Evolutionary conservation across 1,140 invertebrate genomes (phyloP), one percentile per base, ranked within the genome.

Genomic region (Ptiloglossa arizonensis): DNA sequence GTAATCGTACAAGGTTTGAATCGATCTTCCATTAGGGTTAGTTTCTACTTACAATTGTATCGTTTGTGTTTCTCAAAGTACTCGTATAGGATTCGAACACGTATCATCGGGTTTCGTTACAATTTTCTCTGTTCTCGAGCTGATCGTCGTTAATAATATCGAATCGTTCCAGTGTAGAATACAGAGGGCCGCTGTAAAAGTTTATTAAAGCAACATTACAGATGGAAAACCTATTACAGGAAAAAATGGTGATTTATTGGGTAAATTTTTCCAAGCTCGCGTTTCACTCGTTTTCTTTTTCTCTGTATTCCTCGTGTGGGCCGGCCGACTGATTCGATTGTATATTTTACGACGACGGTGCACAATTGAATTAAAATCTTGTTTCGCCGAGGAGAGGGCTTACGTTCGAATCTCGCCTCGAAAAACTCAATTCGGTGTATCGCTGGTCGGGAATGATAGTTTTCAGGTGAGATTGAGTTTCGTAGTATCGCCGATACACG

Each of bases 291-390:
- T 8, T 68, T 70, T 19, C 38, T 29, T 60, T 41, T n/a, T 24
- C 29, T 71, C 71, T 19, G 41, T 41, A 41, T 38, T 22, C 9
- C 3, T 15, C 4, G 46, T 59, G 17, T 17, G 6, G 29, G 17
- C 17, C 19, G 32, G 1, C 3, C 24, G 27, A n/a, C 24, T 3
- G 6, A 32, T 54, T 54, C 32, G 48, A 66, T 73, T 44, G 48
- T 52, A 52, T 52, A 52, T 63, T 72, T 62, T 24, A 66, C n/a
- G 35, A 19, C 32, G 27, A 66, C 71, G 60, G 13, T 27, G 11
- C 48, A 29, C 46, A 41, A 73, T 73, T 29, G 71, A 44, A 73
- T 73, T 73, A 73, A 64, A 71, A 73, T 29, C 46, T 66, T 73
- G 24, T 64, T 52, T 29, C 70, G 17, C n/a, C 9, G 29, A 24